Percentiles rank a stretch among this genome's conserved stretches.
Conservation (phyloP, 2,888 invertebrate species). For the Yponomeuta malinellus region DNA sequence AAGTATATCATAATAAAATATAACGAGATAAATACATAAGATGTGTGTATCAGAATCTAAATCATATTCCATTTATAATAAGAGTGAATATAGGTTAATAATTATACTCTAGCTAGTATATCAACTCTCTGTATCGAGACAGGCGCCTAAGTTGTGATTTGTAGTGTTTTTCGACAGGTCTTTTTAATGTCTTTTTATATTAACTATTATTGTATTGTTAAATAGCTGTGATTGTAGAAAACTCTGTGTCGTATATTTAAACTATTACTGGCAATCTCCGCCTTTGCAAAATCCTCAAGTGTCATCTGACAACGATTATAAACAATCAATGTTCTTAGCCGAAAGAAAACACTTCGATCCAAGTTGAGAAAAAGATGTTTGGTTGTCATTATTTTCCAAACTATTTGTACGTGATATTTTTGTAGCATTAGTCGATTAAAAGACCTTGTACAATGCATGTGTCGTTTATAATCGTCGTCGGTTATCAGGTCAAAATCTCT, state of each 20-base stretch:
- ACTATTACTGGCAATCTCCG: slow-evolving; percentile 44
- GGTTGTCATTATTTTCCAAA: too few relatives aligned
- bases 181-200: slow-evolving; percentile 50
- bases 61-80: slow-evolving; percentile 63
- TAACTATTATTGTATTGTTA: slow-evolving; percentile 40
- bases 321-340: neutral
- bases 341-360: too few relatives aligned
- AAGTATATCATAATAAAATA: slow-evolving; percentile 35
- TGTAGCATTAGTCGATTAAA: too few relatives aligned
- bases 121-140: slow-evolving; percentile 41
- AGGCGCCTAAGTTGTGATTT: slow-evolving; percentile 63
- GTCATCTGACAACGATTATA: neutral
- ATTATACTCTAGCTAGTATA: slow-evolving; percentile 44
- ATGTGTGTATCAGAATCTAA: slow-evolving; percentile 56
- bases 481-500: neutral
- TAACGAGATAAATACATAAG: slow-evolving; percentile 53
- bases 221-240: slow-evolving; percentile 54
- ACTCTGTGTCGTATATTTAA: slow-evolving; percentile 29
- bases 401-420: too few relatives aligned
- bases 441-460: too few relatives aligned
- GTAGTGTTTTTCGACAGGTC: slow-evolving; percentile 61
- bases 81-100: slow-evolving; percentile 61
- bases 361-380: too few relatives aligned
- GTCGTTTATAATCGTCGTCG: neutral
- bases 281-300: neutral